Evolutionary conservation across 2,888 invertebrate species (phyloP).

Genomic region (Synanthedon vespiformis): DNA sequence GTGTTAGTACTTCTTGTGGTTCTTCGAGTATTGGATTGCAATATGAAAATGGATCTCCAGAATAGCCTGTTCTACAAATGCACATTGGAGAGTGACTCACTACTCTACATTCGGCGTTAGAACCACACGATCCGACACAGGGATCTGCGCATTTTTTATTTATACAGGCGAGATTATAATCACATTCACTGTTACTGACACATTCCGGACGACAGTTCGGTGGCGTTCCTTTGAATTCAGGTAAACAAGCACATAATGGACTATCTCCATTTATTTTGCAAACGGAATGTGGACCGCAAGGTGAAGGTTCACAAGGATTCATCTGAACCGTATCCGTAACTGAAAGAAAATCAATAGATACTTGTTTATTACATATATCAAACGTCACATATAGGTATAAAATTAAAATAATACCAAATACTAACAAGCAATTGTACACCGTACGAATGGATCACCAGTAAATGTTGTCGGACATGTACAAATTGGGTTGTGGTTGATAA

Average conservation of each 20-base stretch:
- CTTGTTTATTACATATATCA: too few species aligned
- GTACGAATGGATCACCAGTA: slow-evolving; percentile 82
- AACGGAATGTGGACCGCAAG: slow-evolving; percentile 82
- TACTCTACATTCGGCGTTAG: slow-evolving; percentile 80
- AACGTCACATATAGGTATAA: too few species aligned
- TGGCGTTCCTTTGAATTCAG: slow-evolving; percentile 76
- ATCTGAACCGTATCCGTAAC: slow-evolving; percentile 33
- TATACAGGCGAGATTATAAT: slow-evolving; percentile 76
- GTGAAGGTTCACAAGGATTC: slow-evolving; percentile 77
- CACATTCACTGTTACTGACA: slow-evolving; percentile 81
- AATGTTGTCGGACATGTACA: slow-evolving; percentile 80
- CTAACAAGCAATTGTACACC: slow-evolving; percentile 69
- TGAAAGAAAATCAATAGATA: slow-evolving; percentile 12
- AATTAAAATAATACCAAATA: slow-evolving; percentile 6
- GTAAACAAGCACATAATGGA: slow-evolving; percentile 81
- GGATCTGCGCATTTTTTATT: slow-evolving; percentile 83
- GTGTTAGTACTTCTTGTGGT: slow-evolving; percentile 55
- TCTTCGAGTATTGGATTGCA: slow-evolving; percentile 58
- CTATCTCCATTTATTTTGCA: slow-evolving; percentile 76
- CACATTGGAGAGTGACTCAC: slow-evolving; percentile 82
- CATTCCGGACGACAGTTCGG: slow-evolving; percentile 86
- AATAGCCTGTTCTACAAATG: slow-evolving; percentile 75
- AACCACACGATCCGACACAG: slow-evolving; percentile 78
- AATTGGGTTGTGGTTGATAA: slow-evolving; percentile 82
- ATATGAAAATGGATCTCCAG: slow-evolving; percentile 82